These are phyloP conservation scores for Caenorhabditis afra DNA, from an alignment of 2,888 invertebrate species.

Conservation along the genomic window DNA sequence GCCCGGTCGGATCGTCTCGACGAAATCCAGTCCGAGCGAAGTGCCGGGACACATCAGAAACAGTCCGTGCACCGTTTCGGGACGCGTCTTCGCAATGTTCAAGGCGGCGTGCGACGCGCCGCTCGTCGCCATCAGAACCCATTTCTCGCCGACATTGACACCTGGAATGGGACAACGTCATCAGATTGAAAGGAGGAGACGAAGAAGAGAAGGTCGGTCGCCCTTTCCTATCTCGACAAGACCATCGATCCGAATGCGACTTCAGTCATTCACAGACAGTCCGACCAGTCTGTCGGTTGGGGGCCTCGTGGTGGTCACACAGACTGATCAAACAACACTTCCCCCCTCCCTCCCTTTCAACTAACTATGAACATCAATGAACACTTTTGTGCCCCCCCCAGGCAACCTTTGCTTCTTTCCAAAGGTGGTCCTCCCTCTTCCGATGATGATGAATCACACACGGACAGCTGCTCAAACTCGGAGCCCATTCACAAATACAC, in stretches of 20 bases:
- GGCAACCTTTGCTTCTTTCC: no score
- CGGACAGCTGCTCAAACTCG: no score
- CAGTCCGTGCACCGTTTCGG: slow-evolving; percentile 56
- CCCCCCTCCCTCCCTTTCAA: no score
- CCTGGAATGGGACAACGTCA: no score
- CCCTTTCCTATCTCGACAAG: no score
- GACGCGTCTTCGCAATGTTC: slow-evolving; percentile 57
- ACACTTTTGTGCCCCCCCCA: slow-evolving; percentile 2
- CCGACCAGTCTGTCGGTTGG: not conserved
- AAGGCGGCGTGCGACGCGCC: slow-evolving; percentile 61
- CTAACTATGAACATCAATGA: slow-evolving; percentile 5
- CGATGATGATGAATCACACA: no score
- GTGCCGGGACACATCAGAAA: slow-evolving; percentile 66
- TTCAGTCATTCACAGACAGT: no score
- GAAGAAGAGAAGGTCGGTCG: no score
- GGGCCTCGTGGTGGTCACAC: slow-evolving; percentile 1
- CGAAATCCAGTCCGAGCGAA: slow-evolving; percentile 55
- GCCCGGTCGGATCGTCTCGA: slow-evolving; percentile 58
- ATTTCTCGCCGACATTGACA: slow-evolving; percentile 31
- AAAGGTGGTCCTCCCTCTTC: no score
- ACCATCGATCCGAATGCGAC: no score
- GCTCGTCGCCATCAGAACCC: slow-evolving; percentile 63
- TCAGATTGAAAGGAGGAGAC: not conserved
- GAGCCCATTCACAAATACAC: no score
- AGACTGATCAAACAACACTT: slow-evolving; percentile 12